Base-by-base conservation (phyloP, 2,797 vertebrate genomes). In the Champsocephalus esox region DNA sequence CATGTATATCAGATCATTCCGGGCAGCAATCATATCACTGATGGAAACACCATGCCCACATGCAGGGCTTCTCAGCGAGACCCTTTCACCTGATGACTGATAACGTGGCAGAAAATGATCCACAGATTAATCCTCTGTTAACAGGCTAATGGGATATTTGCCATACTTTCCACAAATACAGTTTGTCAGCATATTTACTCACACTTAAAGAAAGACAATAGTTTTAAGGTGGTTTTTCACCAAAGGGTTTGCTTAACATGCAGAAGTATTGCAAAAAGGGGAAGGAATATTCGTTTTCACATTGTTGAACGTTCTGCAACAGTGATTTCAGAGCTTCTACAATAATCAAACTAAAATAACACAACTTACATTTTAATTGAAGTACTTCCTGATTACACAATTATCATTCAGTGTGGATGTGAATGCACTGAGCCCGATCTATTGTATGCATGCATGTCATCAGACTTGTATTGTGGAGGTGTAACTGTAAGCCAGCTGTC, bases 401-500 rank as follows among this genome's bases (percentile, higher is more conserved):
- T 50, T 7, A 34, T 48, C 51, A 61, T 38, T 38, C 34, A 43
- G 9, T 9, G 11, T 56, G 56, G 38, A 4, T 74, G 48, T 70
- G 50, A 70, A 65, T 16, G 16, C 44, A 44, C 12, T 50, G 21
- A 28, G 11, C 62, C 55, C 54, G 11, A 75, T 64, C 48, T 71
- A 1, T 73, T 79, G 70, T 64, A 43, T 52, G 38, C 16, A 43
- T 52, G 38, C 16, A 66, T 70, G 73, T 82, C 46, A 78, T 80
- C 77, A 61, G 17, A 67, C 13, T 69, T 58, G 51, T 56, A 74
- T 84, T 82, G 85, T 84, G 70, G 14, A 74, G 73, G 49, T 83
- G 79, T 87, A 87, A 79, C 73, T 70, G 49, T 70, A 78, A 81
- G 57, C 81, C 50, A 82, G 70, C 81, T 85, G 71, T 84, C 67